Evolutionary conservation across 2,113 vertebrate genomes (phyloP), one percentile per base, ranked within the genome.

Genomic region (Phaethornis superciliosus): DNA sequence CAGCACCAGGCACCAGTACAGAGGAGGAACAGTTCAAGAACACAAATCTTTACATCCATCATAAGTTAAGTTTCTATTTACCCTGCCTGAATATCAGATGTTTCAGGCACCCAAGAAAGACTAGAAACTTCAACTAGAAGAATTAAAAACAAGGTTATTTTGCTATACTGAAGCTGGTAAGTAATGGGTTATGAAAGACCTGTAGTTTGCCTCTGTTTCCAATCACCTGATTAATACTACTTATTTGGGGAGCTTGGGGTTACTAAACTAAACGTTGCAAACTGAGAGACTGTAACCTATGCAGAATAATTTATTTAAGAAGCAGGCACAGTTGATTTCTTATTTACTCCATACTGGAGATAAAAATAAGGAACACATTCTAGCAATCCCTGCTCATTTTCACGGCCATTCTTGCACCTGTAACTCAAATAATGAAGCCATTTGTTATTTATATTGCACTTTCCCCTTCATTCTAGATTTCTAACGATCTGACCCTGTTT

Each of bases 401-500:
- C 47, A 22, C 5, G 5, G 76, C 89, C 72, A 59, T 95, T 90
- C 84, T 88, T 97, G 95, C 96, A 98, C 97, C 97, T 98, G 97
- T 97, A 97, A 97, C 80, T 96, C 92, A 88, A 93, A 94, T 94
- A 96, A 96, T 79, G 76, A 96, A 98, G 95, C 85, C 79, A 65
- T 96, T 97, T 95, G 92, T 97, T 97, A 94, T 97, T 97, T 95
- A 96, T 94, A 80, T 88, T 91, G 93, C 90, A 58, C 65, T 94
- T 94, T 84, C 91, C 52, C 59, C 81, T 92, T 84, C 71, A 89
- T 96, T 92, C 94, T 81, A 58, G 92, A 95, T 97, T 95, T 97
- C 95, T 94, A 94, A 96, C 0, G 81, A 97, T 96, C 97, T 96
- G 96, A 96, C 96, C 95, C 63, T 93, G 79, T 89, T 98, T 97